phyloP scores from a whole-genome alignment of 2,113 vertebrate species.

The Gasterosteus nipponicus region DNA sequence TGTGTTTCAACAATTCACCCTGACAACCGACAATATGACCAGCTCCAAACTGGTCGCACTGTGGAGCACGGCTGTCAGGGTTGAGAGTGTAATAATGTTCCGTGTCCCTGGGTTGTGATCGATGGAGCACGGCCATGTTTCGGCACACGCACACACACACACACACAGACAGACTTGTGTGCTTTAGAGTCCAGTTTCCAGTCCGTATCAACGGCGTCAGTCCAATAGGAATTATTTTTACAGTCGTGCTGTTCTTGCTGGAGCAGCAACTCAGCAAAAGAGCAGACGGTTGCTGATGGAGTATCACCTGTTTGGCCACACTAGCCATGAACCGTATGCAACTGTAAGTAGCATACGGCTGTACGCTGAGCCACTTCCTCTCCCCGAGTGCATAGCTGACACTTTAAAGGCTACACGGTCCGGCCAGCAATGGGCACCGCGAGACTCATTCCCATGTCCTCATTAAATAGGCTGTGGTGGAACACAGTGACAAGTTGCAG shows the following conservation, averaged over 20 bases:
- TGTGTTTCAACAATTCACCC: constrained; percentile 60
- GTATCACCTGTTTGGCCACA: constrained; percentile 4
- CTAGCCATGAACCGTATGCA: background rate
- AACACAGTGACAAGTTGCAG: background rate
- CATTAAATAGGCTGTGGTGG: background rate
- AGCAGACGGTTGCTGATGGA: constrained; percentile 17
- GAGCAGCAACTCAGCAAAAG: background rate
- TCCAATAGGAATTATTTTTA: constrained; percentile 29
- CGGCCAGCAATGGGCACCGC: background rate
- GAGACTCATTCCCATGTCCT: background rate
- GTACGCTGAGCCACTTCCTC: background rate
- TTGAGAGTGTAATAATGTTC: constrained; percentile 35
- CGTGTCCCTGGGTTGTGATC: constrained; percentile 34
- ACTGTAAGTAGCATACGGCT: background rate
- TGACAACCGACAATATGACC: constrained; percentile 61
- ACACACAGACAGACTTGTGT: background rate
- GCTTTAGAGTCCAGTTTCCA: constrained; percentile 26
- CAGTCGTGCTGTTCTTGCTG: constrained; percentile 10
- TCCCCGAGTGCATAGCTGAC: background rate
- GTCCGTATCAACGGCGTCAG: constrained; percentile 23
- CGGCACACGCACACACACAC: background rate
- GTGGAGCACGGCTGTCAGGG: constrained; percentile 23
- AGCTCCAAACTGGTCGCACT: constrained; percentile 41
- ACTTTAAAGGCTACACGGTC: constrained; percentile 1
- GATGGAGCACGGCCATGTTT: background rate